Percentiles rank a stretch among this genome's conserved stretches.
Conservation (phyloP, 2,888 invertebrate genomes). For the Pandemis cinnamomeana region DNA sequence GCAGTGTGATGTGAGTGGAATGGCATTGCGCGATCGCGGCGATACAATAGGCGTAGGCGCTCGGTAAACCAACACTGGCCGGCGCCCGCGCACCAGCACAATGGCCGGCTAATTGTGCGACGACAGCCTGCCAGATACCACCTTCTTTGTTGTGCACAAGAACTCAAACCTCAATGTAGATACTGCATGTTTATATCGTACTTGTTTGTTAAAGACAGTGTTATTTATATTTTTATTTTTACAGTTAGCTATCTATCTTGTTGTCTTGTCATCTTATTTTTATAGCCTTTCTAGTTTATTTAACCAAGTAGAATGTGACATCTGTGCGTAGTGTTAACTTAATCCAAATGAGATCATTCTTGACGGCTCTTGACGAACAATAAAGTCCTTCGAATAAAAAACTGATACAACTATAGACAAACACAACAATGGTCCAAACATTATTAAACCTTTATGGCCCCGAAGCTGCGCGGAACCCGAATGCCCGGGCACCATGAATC, state of each 20-base stretch:
- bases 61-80: slow-evolving; percentile 64
- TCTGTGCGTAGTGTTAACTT: not conserved
- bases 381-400: not conserved
- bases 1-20: slow-evolving; percentile 58
- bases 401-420: slow-evolving; percentile 6
- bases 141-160: slow-evolving; percentile 60
- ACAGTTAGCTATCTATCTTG: not conserved
- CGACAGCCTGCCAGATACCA: slow-evolving; percentile 69
- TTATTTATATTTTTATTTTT: not conserved
- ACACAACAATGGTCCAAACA: slow-evolving; percentile 23
- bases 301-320: not conserved
- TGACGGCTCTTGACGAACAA: not conserved
- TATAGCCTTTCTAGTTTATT: not conserved
- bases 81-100: slow-evolving; percentile 71
- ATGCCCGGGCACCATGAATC: slow-evolving; percentile 56
- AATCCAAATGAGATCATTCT: not conserved
- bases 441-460: slow-evolving; percentile 28
- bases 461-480: slow-evolving; percentile 30
- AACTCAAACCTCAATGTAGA: slow-evolving; percentile 51
- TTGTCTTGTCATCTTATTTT: not conserved
- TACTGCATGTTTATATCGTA: slow-evolving; percentile 7
- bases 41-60: slow-evolving; percentile 81
- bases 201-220: not conserved
- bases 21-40: slow-evolving; percentile 68
- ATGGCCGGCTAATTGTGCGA: slow-evolving; percentile 81